Conservation (phyloP, 1,140 invertebrate genomes). For the Zaprionus tsacasi region DNA sequence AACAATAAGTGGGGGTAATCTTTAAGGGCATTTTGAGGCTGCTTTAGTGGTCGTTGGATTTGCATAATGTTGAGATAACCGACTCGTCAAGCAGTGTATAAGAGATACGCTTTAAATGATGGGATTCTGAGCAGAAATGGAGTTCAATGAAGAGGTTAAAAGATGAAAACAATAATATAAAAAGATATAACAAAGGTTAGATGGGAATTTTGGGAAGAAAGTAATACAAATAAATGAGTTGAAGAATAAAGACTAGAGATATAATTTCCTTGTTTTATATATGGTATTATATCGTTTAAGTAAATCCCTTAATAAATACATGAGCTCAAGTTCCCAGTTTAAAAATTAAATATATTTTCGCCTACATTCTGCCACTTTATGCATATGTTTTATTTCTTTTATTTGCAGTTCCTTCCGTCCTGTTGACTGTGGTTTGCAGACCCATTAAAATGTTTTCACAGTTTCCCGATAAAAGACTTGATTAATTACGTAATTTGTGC, state of each 20-base stretch:
- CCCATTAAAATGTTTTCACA: constrained; percentile 1
- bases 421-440: not conserved
- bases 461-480: constrained; percentile 41
- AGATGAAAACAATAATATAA: too few species aligned
- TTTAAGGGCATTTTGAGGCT: constrained; percentile 24
- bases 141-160: not conserved
- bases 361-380: not conserved
- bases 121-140: not conserved
- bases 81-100: constrained; percentile 4
- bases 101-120: not conserved
- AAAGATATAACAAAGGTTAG: too few species aligned
- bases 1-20: constrained; percentile 54
- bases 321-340: too few species aligned
- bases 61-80: constrained; percentile 34
- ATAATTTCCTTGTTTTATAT: too few species aligned
- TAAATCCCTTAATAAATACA: too few species aligned
- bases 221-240: too few species aligned
- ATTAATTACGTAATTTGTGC: constrained; percentile 77
- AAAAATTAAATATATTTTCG: not conserved
- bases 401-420: not conserved
- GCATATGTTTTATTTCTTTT: not conserved
- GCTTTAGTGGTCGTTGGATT: constrained; percentile 39
- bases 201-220: too few species aligned
- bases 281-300: too few species aligned
- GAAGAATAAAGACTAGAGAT: not conserved